phyloP scores from a whole-genome alignment of 2,888 invertebrate species.

The Eilema sororculum region DNA sequence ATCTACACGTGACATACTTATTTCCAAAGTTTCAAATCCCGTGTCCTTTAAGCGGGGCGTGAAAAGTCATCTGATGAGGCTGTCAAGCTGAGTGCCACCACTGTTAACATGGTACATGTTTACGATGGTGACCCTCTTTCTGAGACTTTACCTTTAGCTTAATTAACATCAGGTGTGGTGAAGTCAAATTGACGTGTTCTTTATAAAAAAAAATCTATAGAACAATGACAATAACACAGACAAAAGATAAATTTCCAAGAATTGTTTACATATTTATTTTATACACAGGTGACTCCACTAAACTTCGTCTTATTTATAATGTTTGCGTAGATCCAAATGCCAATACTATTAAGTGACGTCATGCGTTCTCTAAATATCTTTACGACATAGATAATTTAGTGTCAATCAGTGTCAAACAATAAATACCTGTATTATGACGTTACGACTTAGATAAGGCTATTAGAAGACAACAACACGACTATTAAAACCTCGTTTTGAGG shows the following conservation, averaged over 20 bases:
- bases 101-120: too few relatives aligned
- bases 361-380: background rate
- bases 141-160: too few relatives aligned
- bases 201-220: too few relatives aligned
- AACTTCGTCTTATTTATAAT: background rate
- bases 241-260: background rate
- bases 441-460: background rate
- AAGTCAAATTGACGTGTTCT: too few relatives aligned
- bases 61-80: too few relatives aligned
- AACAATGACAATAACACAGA: background rate
- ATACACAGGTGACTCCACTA: background rate
- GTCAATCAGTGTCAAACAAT: slow-evolving; percentile 2
- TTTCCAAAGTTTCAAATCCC: too few relatives aligned
- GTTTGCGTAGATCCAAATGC: background rate
- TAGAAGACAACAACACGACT: background rate
- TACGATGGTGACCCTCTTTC: too few relatives aligned
- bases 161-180: too few relatives aligned
- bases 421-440: background rate
- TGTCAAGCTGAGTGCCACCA: too few relatives aligned
- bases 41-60: too few relatives aligned
- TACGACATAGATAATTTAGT: background rate
- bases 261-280: background rate
- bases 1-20: too few relatives aligned
- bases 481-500: background rate
- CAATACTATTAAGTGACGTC: background rate